phyloP scores from a whole-genome alignment of 2,888 invertebrate species.

The Tetheella fluctuosa region DNA sequence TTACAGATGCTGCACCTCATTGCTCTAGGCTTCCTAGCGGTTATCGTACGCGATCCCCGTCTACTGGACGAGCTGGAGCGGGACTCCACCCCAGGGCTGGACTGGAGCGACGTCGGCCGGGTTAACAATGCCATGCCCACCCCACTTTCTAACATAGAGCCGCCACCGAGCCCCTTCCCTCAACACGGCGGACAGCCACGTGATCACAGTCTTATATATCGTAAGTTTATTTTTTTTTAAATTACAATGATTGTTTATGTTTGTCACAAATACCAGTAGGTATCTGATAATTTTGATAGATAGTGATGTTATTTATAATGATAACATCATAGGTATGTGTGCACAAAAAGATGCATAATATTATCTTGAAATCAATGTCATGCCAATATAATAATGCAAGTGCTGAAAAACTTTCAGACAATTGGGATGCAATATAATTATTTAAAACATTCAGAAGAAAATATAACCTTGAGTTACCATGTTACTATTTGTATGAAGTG shows the following conservation, averaged over 20 bases:
- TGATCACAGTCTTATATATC: slow-evolving; percentile 87
- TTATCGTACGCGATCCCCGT: slow-evolving; percentile 89
- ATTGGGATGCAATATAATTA: background rate
- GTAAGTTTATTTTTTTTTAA: slow-evolving; percentile 74
- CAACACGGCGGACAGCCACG: slow-evolving; percentile 72
- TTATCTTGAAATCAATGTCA: no score
- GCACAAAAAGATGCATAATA: no score
- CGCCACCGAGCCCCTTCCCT: slow-evolving; percentile 81
- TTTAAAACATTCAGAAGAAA: background rate
- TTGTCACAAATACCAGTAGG: background rate
- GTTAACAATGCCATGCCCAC: slow-evolving; percentile 85
- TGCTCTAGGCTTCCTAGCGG: slow-evolving; percentile 89
- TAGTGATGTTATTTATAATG: background rate
- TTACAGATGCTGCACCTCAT: slow-evolving; percentile 89
- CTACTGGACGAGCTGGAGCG: slow-evolving; percentile 85
- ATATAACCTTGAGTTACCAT: background rate
- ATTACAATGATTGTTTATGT: background rate
- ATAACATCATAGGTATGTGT: no score
- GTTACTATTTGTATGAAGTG: background rate
- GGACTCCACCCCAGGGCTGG: slow-evolving; percentile 71
- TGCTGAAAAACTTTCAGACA: no score
- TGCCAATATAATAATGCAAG: no score
- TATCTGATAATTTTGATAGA: background rate
- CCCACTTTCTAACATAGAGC: slow-evolving; percentile 88
- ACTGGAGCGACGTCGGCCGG: slow-evolving; percentile 69